Conservation (phyloP, 2,888 invertebrate genomes). For the Mechanitis messenoides region DNA sequence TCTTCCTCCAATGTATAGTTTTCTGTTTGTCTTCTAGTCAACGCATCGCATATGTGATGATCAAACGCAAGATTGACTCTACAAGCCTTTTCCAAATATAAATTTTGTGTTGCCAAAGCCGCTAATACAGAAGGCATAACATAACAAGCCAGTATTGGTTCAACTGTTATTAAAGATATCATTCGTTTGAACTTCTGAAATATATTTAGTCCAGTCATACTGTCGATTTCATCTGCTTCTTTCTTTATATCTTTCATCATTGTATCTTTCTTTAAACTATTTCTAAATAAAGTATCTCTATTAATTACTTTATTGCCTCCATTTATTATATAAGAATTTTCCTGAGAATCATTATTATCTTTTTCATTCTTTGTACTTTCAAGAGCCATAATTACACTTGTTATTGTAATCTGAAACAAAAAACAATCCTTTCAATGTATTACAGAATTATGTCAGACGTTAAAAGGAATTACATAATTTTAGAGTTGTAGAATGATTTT, state of each 20-base stretch:
- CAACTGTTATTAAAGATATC: constrained; percentile 82
- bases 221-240: constrained; percentile 42
- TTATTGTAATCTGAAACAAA: constrained; percentile 26
- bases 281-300: constrained; percentile 49
- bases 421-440: constrained; percentile 5
- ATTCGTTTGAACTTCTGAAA: constrained; percentile 76
- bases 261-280: constrained; percentile 51
- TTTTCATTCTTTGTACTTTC: constrained; percentile 36
- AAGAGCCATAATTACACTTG: constrained; percentile 20
- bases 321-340: constrained; percentile 46
- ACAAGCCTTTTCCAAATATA: constrained; percentile 91
- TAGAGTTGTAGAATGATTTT: too few species aligned
- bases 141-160: constrained; percentile 85
- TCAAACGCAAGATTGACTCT: constrained; percentile 86
- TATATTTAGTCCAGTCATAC: constrained; percentile 71
- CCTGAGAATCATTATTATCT: constrained; percentile 43
- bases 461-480: neutral
- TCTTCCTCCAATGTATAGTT: constrained; percentile 77
- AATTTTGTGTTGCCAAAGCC: constrained; percentile 87
- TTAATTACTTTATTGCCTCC: constrained; percentile 57
- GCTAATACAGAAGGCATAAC: constrained; percentile 81
- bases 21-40: constrained; percentile 83
- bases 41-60: constrained; percentile 84
- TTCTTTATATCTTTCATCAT: constrained; percentile 40
- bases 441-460: neutral